Base-by-base conservation (phyloP, 2,797 vertebrate species). In the Acridotheres tristis region DNA sequence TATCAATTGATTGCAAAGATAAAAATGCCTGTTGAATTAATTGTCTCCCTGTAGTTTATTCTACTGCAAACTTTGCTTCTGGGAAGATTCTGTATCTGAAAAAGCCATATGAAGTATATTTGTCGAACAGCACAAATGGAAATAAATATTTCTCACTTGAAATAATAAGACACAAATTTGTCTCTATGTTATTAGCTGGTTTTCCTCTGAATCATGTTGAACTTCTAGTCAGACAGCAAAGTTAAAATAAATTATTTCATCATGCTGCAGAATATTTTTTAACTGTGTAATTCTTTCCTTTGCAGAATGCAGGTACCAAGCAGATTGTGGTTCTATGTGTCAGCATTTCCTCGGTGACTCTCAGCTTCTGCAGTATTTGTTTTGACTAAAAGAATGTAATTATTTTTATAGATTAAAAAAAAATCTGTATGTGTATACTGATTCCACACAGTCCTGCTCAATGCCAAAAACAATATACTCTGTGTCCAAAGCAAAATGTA, bases 231-330 rank as follows among this genome's bases (percentile, higher is more conserved):
- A 93, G 94, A 93, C 88, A 90, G 86, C 72, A 78, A 87, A 80
- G 71, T 89, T 95, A 96, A 96, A 95, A 90, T 93, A 96, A 94
- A 94, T 89, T 85, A 88, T 93, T 96, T 94, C 81, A 87, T 94
- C 86, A 87, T 91, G 71, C 77, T 91, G 85, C 86, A 95, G 74
- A 91, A 27, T 89, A 85, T 90, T 91, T 97, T 77, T 79, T 75
- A 83, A 94, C 65, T 72, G 83, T 82, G 95, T 94, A 93, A 94
- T 95, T 95, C 80, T 93, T 96, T 96, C 95, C 95, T 82, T 85
- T 94, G 58, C 80, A 90, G 94, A 85, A 73, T 12, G 38, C 88
- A 96, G 94, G 88, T 95, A 89, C 80, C 10, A 63, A 90, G 74
- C 79, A 94, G 59, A 92, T 14, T 79, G 59, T 40, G 20, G 32